Evolutionary conservation across 2,888 invertebrate genomes (phyloP), one percentile per base, ranked within the genome.

Genomic region (Andricus curvator): DNA sequence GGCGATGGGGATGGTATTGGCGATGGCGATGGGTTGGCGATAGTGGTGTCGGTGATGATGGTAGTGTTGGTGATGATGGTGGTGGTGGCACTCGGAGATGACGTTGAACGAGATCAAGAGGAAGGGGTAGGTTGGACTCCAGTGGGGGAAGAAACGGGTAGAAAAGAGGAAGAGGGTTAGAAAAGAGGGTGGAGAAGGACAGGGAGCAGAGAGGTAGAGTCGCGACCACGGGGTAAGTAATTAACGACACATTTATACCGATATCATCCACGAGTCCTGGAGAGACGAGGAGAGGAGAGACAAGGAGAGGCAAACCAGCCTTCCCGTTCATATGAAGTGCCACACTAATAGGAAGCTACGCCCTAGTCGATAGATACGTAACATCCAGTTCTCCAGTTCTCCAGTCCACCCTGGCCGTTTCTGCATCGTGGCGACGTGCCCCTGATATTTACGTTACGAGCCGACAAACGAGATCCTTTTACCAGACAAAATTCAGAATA

Each of bases 231-330:
- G 88, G 88, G 89, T 91, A 91, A 91, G 91, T 92, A 92, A 91
- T 92, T 92, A 92, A 92, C 91, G 91, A 89, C 91, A 90, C 91
- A 89, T 92, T 92, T 92, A 91, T 91, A 91, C 8, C 91, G 89
- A 91, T 92, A 92, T 91, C 90, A 92, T 87, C 86, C 81, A 85
- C 84, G 80, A 80, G 70, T 60, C 17, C 51, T 67, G 82, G 79
- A 78, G 82, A 37, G 37, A 1, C 9, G 37, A 1, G 9, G 37
- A 37, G 37, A 37, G 8, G 37, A 37, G 37, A 37, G 37, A 37
- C 37, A 37, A 37, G 8, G 37, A 37, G 37, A 37, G 37, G 37
- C 9, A 67, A 37, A 83, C 87, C 85, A 8, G 8, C 9, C 8
- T 37, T 86, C 87, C 84, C 84, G 88, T 88, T 85, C 85, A 84